These are phyloP conservation scores for Epizoanthus rinbou DNA, from an alignment of 92 coral and sea anemone genomes.

Conservation along the genomic window DNA sequence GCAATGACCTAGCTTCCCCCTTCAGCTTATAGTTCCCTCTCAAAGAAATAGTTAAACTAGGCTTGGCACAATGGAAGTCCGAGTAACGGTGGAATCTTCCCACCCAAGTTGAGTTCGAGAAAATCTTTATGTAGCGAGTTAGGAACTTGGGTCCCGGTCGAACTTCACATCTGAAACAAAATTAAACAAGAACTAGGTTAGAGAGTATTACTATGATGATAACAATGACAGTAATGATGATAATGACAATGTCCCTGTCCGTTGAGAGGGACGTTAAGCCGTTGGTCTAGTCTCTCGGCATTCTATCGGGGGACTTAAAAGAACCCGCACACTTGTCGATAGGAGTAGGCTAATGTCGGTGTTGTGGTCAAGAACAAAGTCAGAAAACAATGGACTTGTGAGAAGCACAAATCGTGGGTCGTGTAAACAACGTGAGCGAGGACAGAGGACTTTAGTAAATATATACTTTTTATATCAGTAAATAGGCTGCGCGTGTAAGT, in stretches of 20 bases:
- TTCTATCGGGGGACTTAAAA: too few species aligned
- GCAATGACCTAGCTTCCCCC: conserved; percentile 20
- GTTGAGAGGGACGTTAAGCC: too few species aligned
- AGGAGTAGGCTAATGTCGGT: too few species aligned
- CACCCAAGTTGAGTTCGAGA: conserved; percentile 68
- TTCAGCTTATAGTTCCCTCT: conserved; percentile 58
- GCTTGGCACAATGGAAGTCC: conserved; percentile 70
- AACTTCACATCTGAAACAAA: conserved; percentile 74
- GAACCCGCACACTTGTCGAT: too few species aligned
- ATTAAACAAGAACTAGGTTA: neutral
- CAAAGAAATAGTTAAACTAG: conserved; percentile 66
- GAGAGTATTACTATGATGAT: neutral
- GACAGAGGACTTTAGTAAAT: too few species aligned
- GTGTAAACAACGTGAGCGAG: too few species aligned
- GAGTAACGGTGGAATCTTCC: conserved; percentile 76
- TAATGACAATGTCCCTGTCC: neutral
- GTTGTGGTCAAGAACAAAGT: too few species aligned
- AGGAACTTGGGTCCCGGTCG: conserved; percentile 88
- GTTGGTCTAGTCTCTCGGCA: too few species aligned
- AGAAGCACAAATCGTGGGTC: too few species aligned
- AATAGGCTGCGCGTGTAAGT: too few species aligned
- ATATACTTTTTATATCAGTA: too few species aligned
- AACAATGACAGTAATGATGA: neutral
- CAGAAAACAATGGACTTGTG: too few species aligned
- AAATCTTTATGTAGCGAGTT: conserved; percentile 68